These are phyloP conservation scores for Phoeniculus purpureus DNA, from an alignment of 2,797 vertebrate genomes.

Conservation along the genomic window DNA sequence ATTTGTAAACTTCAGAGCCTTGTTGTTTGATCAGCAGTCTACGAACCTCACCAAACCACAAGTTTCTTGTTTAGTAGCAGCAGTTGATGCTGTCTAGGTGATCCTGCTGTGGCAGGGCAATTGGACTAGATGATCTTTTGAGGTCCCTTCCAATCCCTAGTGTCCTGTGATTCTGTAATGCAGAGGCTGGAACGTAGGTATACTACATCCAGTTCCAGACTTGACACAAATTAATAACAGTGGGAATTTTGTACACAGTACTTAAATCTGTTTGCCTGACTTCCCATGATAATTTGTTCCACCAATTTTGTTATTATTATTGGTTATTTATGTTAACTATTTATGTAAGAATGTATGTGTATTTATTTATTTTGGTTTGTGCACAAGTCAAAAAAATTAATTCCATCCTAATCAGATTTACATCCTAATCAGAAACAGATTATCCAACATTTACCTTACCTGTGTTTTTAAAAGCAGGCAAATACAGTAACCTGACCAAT, in stretches of 20 bases:
- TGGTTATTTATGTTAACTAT: not conserved
- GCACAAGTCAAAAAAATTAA: accelerated
- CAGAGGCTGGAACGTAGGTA: not conserved
- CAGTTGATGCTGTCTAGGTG: not conserved
- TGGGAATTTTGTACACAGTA: not conserved
- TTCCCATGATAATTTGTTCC: not conserved
- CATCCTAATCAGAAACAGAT: not conserved
- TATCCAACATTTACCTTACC: not conserved
- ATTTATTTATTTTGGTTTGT: not conserved
- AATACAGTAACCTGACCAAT: not conserved
- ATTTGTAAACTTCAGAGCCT: not conserved
- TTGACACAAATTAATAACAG: not conserved
- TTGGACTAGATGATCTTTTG: too few relatives aligned
- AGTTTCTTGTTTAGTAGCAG: not conserved
- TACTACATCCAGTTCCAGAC: not conserved
- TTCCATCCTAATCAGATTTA: not conserved
- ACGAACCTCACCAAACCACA: not conserved
- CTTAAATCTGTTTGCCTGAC: not conserved
- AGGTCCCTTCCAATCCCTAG: too few relatives aligned
- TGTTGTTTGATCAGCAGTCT: not conserved
- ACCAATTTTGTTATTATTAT: not conserved
- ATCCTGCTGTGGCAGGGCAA: too few relatives aligned
- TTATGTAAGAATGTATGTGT: not conserved
- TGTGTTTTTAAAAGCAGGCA: not conserved
- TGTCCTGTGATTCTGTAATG: not conserved